phyloP scores from a whole-genome alignment of 1,140 invertebrate species.

The Hestina assimilis region DNA sequence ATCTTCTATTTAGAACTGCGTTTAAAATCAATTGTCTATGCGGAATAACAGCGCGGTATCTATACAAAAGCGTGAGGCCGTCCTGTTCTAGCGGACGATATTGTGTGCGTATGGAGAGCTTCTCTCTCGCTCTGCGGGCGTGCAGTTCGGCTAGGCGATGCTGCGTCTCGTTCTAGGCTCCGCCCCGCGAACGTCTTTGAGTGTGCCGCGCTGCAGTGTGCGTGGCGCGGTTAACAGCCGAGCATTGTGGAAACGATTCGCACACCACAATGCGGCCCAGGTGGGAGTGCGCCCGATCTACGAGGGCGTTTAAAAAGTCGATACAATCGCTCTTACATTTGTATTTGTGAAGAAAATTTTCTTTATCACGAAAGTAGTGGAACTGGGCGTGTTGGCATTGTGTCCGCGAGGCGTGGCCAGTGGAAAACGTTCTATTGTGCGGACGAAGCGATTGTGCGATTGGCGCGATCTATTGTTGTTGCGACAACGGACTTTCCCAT shows the following conservation, averaged over 20 bases:
- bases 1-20: slow-evolving; percentile 47
- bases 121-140: slow-evolving; percentile 45
- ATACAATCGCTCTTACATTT: slow-evolving; percentile 69
- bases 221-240: slow-evolving; percentile 45
- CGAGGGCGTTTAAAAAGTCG: slow-evolving; percentile 77
- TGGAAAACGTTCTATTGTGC: slow-evolving; percentile 67
- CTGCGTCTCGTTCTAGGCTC: slow-evolving; percentile 64
- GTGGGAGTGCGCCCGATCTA: slow-evolving; percentile 65
- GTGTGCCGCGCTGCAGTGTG: slow-evolving; percentile 52
- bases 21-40: slow-evolving; percentile 73
- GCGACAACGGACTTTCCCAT: slow-evolving; percentile 51
- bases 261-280: slow-evolving; percentile 66
- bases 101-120: slow-evolving; percentile 52
- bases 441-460: slow-evolving; percentile 44
- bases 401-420: slow-evolving; percentile 61
- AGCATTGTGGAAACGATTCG: slow-evolving; percentile 57
- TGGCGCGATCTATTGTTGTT: slow-evolving; percentile 65
- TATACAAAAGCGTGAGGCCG: slow-evolving; percentile 68
- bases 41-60: slow-evolving; percentile 70
- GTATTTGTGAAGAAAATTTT: slow-evolving; percentile 72
- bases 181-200: slow-evolving; percentile 57
- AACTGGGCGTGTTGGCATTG: slow-evolving; percentile 65
- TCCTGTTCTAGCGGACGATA: slow-evolving; percentile 62
- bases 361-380: slow-evolving; percentile 51
- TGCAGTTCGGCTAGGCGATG: slow-evolving; percentile 38